Base-by-base conservation (phyloP, 2,113 vertebrate species). In the Eulemur macaco region DNA sequence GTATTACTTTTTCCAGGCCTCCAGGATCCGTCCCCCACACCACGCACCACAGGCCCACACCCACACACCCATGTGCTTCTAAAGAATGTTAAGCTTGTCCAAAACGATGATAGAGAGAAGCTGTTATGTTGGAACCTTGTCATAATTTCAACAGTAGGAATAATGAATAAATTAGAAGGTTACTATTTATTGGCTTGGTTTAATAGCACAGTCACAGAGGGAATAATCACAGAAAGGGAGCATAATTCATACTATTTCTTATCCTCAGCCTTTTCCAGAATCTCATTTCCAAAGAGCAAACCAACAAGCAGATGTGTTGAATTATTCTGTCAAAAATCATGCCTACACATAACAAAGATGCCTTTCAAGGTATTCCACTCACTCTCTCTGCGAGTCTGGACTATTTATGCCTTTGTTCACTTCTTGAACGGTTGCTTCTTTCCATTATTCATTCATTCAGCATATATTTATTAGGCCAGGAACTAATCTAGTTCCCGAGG, bases 1-100 rank as follows among this genome's bases (percentile, higher is more conserved):
- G 93, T 89, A 69, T 96, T 92, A 93, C 86, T 98, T 97, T 98
- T 97, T 98, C 97, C 97, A 98, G 91, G 92, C 68, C 54, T 97
- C 87, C 66, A 42, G 9, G 69, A 66, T 95, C 89, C 71, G 94
- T 69, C 80, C 90, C 52, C 90, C 20, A 82, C 42, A 92, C 50
- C 89, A 89, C 0, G 69, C 6, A 94, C 96, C 93, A 76, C 96
- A 96, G 93, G 86, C 83, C 83, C 86, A 97, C 93, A 89, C 82
- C 95, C 97, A 78, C 92, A 88, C 8, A 12, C 68, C 77, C 96
- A 94, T 74, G n/a, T 81, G 86, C 78, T 91, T 86, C 89, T 88
- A 74, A 96, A 91, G 96, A 97, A 95, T 97, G 93, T 94, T 91
- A 78, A 76, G 31, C 25, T 93, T 89, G 74, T 96, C 89, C 84